Evolutionary conservation across 2,888 invertebrate genomes (phyloP), one percentile per base, ranked within the genome.

Genomic region (Hecatera dysodea): DNA sequence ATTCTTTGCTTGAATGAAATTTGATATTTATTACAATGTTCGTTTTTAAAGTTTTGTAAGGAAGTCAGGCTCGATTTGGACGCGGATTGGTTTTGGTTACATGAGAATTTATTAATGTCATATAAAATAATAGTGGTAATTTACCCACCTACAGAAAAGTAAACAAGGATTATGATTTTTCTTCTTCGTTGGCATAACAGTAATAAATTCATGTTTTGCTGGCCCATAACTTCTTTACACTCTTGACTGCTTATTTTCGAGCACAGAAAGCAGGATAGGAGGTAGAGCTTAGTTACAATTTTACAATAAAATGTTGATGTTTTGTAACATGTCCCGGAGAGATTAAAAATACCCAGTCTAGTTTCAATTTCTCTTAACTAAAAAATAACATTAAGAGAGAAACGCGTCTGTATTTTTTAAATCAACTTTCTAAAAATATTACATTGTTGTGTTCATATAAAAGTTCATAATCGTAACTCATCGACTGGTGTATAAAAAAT

Each of bases 401-500:
- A 46, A 29, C 7, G 15, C n/a, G n/a, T 27, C 2, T 4, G 27
- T 59, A 7, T 33, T 33, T 46, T 22, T 19, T 17, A 50, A n/a
- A 55, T 33, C 1, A 57, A 33, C 19, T 19, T 2, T 42, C 24
- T 50, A 52, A 29, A 57, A 46, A 39, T 17, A 61, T 42, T 27
- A 50, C 50, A 56, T n/a, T 2, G 15, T 67, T 50, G 4, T 33
- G 27, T 60, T 17, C 24, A 60, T 55, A 19, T 48, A 27, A 66
- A 56, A 64, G 19, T 60, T 61, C 4, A 71, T 70, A 72, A 59
- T 60, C 4, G 68, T 70, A 72, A 60, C 36, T 36, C 50, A 52
- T 61, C 64, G 64, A 69, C 67, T 55, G 46, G 19, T 61, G 24
- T 60, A 72, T 64, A 68, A 62, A 65, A 50, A 72, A 53, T 75